These are phyloP conservation scores for Coleophora deauratella DNA, from an alignment of 2,888 invertebrate species.

Conservation along the genomic window DNA sequence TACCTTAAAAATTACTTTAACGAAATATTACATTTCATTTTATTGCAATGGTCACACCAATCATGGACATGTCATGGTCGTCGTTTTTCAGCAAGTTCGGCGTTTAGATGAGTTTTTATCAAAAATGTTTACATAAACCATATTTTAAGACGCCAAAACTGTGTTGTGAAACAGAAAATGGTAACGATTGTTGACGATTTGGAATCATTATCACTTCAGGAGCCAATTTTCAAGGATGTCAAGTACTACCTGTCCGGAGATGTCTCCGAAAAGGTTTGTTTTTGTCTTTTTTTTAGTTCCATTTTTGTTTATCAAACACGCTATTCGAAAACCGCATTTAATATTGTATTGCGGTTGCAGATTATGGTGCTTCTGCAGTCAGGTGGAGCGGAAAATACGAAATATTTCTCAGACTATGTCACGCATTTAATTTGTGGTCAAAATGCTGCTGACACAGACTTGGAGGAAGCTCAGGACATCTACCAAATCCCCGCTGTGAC, in stretches of 20 bases:
- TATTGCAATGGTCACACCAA: slow-evolving; percentile 32
- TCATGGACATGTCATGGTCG: slow-evolving; percentile 53
- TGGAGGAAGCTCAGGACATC: slow-evolving; percentile 92
- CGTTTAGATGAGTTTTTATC: slow-evolving; percentile 39
- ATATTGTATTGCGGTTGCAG: slow-evolving; percentile 68
- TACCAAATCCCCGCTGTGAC: slow-evolving; percentile 95
- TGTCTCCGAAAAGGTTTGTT: slow-evolving; percentile 81
- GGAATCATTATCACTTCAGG: slow-evolving; percentile 68
- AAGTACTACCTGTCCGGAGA: slow-evolving; percentile 89
- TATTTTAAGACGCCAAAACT: slow-evolving; percentile 23
- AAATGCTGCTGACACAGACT: slow-evolving; percentile 88
- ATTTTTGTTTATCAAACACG: slow-evolving; percentile 33
- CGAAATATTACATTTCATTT: too few relatives aligned
- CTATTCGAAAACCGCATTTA: slow-evolving; percentile 31
- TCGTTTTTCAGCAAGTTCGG: slow-evolving; percentile 31
- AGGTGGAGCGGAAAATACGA: slow-evolving; percentile 91
- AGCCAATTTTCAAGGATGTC: slow-evolving; percentile 85
- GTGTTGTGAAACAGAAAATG: slow-evolving; percentile 52
- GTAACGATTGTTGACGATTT: slow-evolving; percentile 71
- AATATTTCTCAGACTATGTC: slow-evolving; percentile 92
- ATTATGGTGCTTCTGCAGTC: slow-evolving; percentile 83
- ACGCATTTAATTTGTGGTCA: slow-evolving; percentile 93
- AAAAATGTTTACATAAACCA: slow-evolving; percentile 47
- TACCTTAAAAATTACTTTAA: too few relatives aligned
- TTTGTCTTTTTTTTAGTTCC: slow-evolving; percentile 38